phyloP scores from a whole-genome alignment of 2,113 vertebrate species.

The Emydocephalus ijimae region DNA sequence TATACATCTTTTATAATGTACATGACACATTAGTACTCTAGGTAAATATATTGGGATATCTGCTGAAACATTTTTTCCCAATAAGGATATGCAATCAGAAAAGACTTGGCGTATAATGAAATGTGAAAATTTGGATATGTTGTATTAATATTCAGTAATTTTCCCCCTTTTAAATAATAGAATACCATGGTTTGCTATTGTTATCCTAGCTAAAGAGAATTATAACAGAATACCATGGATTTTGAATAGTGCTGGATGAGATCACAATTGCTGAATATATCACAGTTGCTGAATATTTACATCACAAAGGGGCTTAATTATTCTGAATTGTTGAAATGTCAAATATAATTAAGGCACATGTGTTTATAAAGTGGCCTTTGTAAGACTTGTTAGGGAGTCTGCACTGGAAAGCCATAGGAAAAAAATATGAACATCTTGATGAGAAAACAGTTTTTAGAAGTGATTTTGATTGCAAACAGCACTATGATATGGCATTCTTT shows the following conservation, averaged over 20 bases:
- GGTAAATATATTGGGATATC: not conserved
- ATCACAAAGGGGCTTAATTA: conserved; percentile 50
- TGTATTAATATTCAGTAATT: not conserved
- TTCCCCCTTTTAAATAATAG: not conserved
- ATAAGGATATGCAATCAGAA: not conserved
- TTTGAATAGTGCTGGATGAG: conserved; percentile 1
- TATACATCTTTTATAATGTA: not conserved
- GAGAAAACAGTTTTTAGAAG: conserved; percentile 8
- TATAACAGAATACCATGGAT: conserved; percentile 14
- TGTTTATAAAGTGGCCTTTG: conserved; percentile 28
- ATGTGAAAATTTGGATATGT: not conserved
- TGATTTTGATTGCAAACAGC: conserved; percentile 11
- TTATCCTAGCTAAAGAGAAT: conserved; percentile 21
- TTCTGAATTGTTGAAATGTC: conserved; percentile 47
- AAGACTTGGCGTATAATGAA: not conserved
- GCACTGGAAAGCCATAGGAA: conserved; percentile 25
- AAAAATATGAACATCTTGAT: not conserved
- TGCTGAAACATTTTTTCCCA: not conserved
- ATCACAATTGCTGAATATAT: conserved; percentile 16
- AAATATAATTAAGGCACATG: conserved; percentile 37
- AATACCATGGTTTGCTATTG: not conserved
- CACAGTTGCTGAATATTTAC: conserved; percentile 34
- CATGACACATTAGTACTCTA: not conserved
- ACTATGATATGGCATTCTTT: conserved; percentile 7
- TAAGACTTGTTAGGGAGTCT: conserved; percentile 39